These are phyloP conservation scores for Hyalella azteca DNA, from an alignment of 2,888 invertebrate genomes.

Conservation along the genomic window DNA sequence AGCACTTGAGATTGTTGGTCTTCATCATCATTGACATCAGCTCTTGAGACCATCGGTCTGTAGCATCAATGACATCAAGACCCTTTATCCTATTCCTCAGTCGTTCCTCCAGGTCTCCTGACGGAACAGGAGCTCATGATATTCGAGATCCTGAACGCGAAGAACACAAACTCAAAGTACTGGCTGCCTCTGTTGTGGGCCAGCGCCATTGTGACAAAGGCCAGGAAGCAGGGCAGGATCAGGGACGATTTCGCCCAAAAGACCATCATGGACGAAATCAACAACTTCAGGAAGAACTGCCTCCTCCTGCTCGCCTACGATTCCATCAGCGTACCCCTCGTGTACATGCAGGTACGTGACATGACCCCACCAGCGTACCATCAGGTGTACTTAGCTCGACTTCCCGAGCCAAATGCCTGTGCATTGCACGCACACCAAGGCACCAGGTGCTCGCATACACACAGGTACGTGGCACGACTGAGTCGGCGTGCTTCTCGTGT, in stretches of 20 bases:
- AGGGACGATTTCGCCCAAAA: constrained; percentile 90
- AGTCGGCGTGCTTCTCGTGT: too few species aligned
- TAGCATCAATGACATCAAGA: too few species aligned
- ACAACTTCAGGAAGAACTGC: constrained; percentile 81
- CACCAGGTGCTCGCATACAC: too few species aligned
- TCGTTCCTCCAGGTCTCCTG: constrained; percentile 85
- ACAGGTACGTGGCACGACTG: too few species aligned
- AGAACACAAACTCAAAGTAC: constrained; percentile 85
- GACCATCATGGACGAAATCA: constrained; percentile 85
- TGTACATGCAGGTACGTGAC: constrained; percentile 55
- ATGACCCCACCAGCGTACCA: too few species aligned
- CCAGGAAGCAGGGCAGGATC: constrained; percentile 82
- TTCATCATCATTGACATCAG: too few species aligned
- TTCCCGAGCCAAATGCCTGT: too few species aligned
- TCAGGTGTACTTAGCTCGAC: too few species aligned
- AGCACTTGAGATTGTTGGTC: too few species aligned
- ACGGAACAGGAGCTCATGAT: constrained; percentile 89
- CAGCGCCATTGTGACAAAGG: constrained; percentile 86
- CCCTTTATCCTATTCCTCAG: too few species aligned
- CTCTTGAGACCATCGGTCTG: too few species aligned
- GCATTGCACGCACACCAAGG: too few species aligned
- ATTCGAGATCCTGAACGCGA: constrained; percentile 86
- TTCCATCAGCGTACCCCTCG: constrained; percentile 67
- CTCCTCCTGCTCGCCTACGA: constrained; percentile 88
- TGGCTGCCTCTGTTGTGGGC: constrained; percentile 95